Evolutionary conservation across 2,888 invertebrate genomes (phyloP).

Genomic region (Erebia aethiops): DNA sequence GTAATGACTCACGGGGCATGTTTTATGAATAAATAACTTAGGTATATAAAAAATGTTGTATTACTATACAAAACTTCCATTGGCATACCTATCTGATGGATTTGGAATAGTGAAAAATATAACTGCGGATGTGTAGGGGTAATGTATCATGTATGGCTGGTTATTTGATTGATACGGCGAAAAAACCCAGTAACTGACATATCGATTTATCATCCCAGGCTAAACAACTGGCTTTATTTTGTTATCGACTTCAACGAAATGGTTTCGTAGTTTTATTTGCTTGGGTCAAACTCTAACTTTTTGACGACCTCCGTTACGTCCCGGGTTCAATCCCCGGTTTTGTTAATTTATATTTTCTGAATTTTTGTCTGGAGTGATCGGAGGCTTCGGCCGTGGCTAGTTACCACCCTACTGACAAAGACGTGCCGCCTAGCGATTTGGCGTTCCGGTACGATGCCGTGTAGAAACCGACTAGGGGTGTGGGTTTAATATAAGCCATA

Average conservation of each 20-base stretch:
- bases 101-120: background rate
- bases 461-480: too few species aligned
- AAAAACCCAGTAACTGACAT: slow-evolving; percentile 7
- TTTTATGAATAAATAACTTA: background rate
- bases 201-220: slow-evolving; percentile 5
- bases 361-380: too few species aligned
- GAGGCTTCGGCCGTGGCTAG: too few species aligned
- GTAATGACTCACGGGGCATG: too few species aligned
- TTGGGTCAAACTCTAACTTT: background rate
- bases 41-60: background rate
- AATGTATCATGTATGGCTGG: slow-evolving; percentile 16
- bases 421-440: too few species aligned
- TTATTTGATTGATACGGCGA: slow-evolving; percentile 16
- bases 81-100: background rate
- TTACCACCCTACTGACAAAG: too few species aligned
- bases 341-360: too few species aligned
- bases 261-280: background rate
- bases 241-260: too few species aligned
- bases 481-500: too few species aligned
- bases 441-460: too few species aligned
- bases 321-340: too few species aligned
- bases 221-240: background rate
- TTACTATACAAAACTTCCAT: background rate
- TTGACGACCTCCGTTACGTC: too few species aligned
- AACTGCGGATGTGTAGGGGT: background rate